These are phyloP conservation scores for Rhegmatorhina hoffmannsi DNA, from an alignment of 2,113 vertebrate species.

Conservation along the genomic window DNA sequence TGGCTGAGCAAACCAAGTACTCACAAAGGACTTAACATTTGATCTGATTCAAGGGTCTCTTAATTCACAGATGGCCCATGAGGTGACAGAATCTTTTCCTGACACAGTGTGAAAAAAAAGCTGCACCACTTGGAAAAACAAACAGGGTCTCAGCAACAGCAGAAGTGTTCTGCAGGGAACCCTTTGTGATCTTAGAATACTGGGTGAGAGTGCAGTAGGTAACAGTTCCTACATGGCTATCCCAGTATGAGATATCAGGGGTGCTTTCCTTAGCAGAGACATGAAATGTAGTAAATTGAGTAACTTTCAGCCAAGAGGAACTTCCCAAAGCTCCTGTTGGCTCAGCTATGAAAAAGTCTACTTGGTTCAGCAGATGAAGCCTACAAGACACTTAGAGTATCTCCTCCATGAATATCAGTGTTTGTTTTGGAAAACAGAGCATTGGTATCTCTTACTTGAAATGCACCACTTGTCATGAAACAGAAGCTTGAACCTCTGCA, in stretches of 20 bases:
- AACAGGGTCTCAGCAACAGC: background rate
- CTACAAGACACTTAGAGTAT: background rate
- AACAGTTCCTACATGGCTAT: background rate
- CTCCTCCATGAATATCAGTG: background rate
- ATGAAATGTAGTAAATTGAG: background rate
- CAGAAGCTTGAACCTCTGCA: background rate
- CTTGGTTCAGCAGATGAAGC: background rate
- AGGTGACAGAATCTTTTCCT: conserved; percentile 45
- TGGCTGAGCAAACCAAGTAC: conserved; percentile 37
- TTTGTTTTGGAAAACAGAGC: background rate
- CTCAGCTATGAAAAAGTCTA: background rate
- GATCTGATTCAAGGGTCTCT: conserved; percentile 55
- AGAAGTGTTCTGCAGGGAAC: conserved; percentile 27
- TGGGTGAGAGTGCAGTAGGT: conserved; percentile 13
- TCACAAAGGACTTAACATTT: conserved; percentile 44
- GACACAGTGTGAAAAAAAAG: conserved; percentile 19
- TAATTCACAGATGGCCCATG: conserved; percentile 44
- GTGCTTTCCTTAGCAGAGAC: background rate
- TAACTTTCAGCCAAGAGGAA: background rate
- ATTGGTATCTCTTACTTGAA: background rate
- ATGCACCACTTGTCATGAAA: background rate
- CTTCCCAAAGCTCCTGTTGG: background rate
- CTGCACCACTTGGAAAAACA: conserved; percentile 49
- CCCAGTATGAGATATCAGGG: background rate
- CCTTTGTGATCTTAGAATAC: background rate